Evolutionary conservation across 1,140 invertebrate genomes (phyloP), one percentile per base, ranked within the genome.

Genomic region (Cydia splendana): DNA sequence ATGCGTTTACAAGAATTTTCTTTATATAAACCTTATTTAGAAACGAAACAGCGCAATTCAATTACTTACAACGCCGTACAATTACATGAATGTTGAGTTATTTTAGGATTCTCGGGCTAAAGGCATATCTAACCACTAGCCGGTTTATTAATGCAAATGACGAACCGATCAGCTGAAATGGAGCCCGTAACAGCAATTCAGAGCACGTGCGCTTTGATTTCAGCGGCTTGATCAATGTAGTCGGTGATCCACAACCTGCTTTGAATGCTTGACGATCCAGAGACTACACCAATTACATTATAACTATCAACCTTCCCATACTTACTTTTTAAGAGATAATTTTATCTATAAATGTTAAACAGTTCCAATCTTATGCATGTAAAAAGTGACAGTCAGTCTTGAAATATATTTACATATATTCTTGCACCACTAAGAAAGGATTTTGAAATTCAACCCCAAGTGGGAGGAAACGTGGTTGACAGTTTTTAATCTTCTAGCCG

Each of bases 171-270:
- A 81, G 75, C 79, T 79, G 65, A 74, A 81, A 84, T 82, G 78
- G 76, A 81, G 62, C 74, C 76, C 71, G 67, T 77, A 73, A 76
- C 62, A 65, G 71, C 74, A 30, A 88, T 82, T 79, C 81, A 10
- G 74, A 74, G 77, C 84, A 88, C 84, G 87, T 82, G 77, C 81
- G 78, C 82, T 86, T 86, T 85, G 85, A 86, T 87, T 87, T 85
- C 85, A 85, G 81, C 78, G 77, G 78, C 65, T 79, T 79, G 81
- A 85, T 84, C 84, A 81, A 84, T 75, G 80, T 79, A 78, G 83
- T 82, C 77, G 80, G 74, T 79, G 75, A 28, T 69, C 65, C 24
- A 79, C 73, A 38, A 71, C 67, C 73, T 81, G 77, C 76, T 76
- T 80, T 84, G 83, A 84, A 85, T 87, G 79, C 80, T 78, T 67